Percentiles rank a stretch among this genome's conserved stretches.
Evolutionary conservation across 30 jellyfish, hydroid and myxozoan genomes (phyloP).

Genomic region (Catostylus mosaicus): DNA sequence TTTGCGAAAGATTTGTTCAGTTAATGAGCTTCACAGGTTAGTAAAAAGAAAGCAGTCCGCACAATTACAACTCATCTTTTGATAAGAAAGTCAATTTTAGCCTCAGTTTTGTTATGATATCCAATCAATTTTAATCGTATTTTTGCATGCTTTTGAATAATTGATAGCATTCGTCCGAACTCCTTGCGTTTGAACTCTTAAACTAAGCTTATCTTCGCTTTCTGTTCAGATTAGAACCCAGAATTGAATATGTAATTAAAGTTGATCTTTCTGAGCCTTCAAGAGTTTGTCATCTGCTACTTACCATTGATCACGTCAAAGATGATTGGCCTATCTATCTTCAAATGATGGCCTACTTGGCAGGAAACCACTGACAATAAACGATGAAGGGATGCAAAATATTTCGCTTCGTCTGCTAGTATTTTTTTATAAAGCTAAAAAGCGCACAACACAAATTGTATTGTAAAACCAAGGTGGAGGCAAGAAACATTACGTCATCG

Average conservation of each 20-base stretch:
- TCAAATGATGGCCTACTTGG: too few species aligned
- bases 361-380: too few species aligned
- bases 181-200: background rate
- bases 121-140: background rate
- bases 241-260: background rate
- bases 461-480: too few species aligned
- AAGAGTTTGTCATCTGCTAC: background rate
- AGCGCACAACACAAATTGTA: too few species aligned
- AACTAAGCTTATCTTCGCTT: background rate
- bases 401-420: too few species aligned
- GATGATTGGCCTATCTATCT: too few species aligned
- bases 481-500: too few species aligned
- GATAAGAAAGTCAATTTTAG: background rate
- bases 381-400: too few species aligned
- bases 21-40: background rate
- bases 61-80: background rate
- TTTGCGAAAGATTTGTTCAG: too few species aligned
- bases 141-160: background rate
- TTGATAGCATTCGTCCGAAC: background rate
- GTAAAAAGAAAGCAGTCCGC: background rate
- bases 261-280: background rate
- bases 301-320: too few species aligned
- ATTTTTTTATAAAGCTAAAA: too few species aligned
- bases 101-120: background rate
- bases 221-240: background rate